These are phyloP conservation scores for Chionis minor DNA, from an alignment of 2,113 vertebrate genomes.

Conservation along the genomic window DNA sequence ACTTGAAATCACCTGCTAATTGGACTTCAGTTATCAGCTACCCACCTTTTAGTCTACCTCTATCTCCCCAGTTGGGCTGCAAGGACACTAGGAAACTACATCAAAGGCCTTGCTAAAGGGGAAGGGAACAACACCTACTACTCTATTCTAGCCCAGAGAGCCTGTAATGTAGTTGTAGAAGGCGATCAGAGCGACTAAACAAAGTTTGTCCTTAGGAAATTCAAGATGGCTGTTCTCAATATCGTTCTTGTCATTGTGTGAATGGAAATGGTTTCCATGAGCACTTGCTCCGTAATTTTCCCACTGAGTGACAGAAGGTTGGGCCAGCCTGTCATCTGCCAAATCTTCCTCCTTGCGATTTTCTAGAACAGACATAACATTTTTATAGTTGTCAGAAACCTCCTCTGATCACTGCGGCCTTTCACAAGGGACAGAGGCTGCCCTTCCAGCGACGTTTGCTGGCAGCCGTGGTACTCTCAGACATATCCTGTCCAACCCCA, in stretches of 20 bases:
- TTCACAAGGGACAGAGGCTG: neutral
- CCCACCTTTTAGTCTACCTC: neutral
- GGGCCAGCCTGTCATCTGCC: neutral
- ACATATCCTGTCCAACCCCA: neutral
- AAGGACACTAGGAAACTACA: neutral
- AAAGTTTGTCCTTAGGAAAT: neutral
- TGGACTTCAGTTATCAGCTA: neutral
- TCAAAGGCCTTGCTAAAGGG: neutral
- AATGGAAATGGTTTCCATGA: neutral
- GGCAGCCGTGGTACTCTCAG: neutral
- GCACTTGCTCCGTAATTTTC: neutral
- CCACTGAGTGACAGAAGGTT: neutral
- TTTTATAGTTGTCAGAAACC: neutral
- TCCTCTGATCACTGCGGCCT: neutral
- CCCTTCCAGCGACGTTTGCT: neutral
- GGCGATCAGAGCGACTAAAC: neutral
- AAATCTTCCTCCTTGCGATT: neutral
- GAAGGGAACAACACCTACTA: neutral
- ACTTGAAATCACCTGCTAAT: neutral
- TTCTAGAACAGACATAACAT: neutral
- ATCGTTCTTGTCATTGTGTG: neutral
- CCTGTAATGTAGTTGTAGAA: neutral
- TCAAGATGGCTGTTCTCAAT: neutral
- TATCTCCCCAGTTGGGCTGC: neutral
- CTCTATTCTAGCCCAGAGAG: neutral